Conservation (phyloP, 2,113 vertebrate species). For the Myotis davidii region DNA sequence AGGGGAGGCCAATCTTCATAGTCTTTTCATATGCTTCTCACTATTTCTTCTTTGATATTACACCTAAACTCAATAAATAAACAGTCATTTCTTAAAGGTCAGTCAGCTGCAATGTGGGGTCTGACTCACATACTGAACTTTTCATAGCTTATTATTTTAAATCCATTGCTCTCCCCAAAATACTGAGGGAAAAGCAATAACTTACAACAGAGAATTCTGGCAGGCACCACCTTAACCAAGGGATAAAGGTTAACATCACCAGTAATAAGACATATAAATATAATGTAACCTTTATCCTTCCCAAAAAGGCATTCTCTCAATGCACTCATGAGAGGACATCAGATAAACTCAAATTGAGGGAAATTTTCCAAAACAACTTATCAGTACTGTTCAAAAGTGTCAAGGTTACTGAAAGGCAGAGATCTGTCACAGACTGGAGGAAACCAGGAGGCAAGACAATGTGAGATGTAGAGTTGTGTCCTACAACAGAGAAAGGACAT, state of each 20-base stretch:
- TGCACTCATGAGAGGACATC: background rate
- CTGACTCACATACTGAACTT: conserved; percentile 28
- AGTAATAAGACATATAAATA: background rate
- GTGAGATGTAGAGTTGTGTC: background rate
- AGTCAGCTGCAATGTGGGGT: background rate
- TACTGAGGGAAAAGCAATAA: background rate
- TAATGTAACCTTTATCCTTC: background rate
- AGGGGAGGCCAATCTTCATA: background rate
- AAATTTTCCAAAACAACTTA: background rate
- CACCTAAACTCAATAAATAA: background rate
- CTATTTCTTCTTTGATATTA: background rate
- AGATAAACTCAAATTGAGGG: background rate
- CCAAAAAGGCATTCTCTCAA: background rate
- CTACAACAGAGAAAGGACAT: background rate
- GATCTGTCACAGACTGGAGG: background rate
- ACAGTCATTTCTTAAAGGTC: background rate
- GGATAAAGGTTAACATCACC: background rate
- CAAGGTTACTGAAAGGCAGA: background rate
- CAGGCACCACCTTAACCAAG: background rate
- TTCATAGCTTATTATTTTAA: background rate
- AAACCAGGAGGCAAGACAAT: background rate
- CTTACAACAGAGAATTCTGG: conserved; percentile 16
- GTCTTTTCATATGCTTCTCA: background rate
- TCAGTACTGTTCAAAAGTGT: background rate
- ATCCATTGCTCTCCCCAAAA: conserved; percentile 27